These are phyloP conservation scores for Allophyes oxyacanthae DNA, from an alignment of 2,888 invertebrate genomes.

Conservation along the genomic window DNA sequence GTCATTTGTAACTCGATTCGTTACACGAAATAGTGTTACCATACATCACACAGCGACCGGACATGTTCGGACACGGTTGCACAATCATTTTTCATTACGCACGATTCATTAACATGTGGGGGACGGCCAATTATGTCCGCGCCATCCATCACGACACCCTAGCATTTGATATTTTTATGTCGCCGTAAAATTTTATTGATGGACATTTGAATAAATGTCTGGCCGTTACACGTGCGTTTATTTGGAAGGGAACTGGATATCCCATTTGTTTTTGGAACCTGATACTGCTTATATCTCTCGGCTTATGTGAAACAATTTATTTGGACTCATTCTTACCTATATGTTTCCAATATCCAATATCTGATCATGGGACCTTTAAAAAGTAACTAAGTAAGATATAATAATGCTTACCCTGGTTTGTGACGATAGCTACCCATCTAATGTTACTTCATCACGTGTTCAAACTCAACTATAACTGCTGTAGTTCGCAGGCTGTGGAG, in stretches of 20 bases:
- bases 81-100: conserved; percentile 86
- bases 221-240: conserved; percentile 40
- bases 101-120: conserved; percentile 86
- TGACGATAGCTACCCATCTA: not conserved
- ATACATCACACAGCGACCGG: conserved; percentile 69
- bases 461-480: too few species aligned
- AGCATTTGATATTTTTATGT: conserved; percentile 77
- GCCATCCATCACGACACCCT: conserved; percentile 83
- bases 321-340: conserved; percentile 3
- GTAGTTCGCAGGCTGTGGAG: too few species aligned
- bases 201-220: conserved; percentile 50
- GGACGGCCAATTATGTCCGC: conserved; percentile 84
- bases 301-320: conserved; percentile 8
- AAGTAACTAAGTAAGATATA: too few species aligned
- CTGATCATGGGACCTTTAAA: too few species aligned
- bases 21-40: conserved; percentile 74
- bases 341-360: not conserved
- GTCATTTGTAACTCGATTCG: conserved; percentile 70
- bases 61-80: conserved; percentile 67
- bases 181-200: conserved; percentile 64
- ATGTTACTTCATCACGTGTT: not conserved
- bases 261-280: conserved; percentile 37
- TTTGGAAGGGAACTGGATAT: conserved; percentile 31
- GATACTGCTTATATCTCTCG: conserved; percentile 28
- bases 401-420: too few species aligned